Evolutionary conservation across 2,888 invertebrate genomes (phyloP), one percentile per base, ranked within the genome.

Genomic region (Vannuccia rotundouncinata): DNA sequence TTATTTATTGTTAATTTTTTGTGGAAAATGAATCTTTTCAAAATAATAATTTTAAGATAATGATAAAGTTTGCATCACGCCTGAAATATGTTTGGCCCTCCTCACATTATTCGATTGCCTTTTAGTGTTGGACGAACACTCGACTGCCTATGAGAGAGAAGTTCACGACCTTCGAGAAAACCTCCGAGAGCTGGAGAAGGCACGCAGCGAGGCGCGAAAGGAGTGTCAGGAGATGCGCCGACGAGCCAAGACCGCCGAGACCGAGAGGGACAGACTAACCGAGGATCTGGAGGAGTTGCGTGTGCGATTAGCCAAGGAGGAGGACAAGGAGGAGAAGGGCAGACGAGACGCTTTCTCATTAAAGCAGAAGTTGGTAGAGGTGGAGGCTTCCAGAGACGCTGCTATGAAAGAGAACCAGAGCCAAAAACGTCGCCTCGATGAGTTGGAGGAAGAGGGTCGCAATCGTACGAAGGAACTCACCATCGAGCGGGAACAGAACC

Each of bases 201-300:
- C 66, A 13, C 66, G 66, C 2, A 2, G 10, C 22, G 66, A 66
- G 66, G 66, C 66, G 10, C 5, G 22, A n/a, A 66, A 66, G 66
- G 66, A 66, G 66, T 5, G 5, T 27, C 66, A 66, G 66, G 66
- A 66, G 66, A 66, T 66, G 66, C 66, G 66, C 66, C 66, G 66
- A 22, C 66, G 66, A 66, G 66, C 66, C 66, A 66, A 66, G 25
- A 66, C 25, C 25, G 66, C 66, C 66, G 66, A 66, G 66, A 27
- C 66, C 22, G 66, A 66, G 25, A 5, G 66, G 5, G 66, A 66
- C 66, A 5, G 66, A n/a, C 25, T 66, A 2, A 66, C 10, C 2
- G 25, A 22, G 2, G 66, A 66, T 17, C 66, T 66, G 66, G 66
- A 66, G 66, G 66, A 66, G 66, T 22, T 66, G 66, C 10, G 22